A percentile compares a stretch with the other conserved stretches of the same genome.
Conservation (phyloP, 2,797 vertebrate genomes). For the Miichthys miiuy region DNA sequence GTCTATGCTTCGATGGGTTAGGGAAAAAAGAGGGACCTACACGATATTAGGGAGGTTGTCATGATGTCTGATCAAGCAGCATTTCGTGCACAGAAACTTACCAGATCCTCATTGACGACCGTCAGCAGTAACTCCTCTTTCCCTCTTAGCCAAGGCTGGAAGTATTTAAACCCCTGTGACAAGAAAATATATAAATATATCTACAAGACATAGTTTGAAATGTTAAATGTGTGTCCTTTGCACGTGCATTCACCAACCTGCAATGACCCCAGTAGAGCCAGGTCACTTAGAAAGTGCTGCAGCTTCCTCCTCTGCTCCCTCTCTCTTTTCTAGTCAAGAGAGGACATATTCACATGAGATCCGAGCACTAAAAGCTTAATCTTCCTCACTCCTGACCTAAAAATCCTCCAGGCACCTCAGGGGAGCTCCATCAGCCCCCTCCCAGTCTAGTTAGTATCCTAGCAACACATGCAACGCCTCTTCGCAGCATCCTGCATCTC, state of each 20-base stretch:
- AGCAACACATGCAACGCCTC: conserved; percentile 74
- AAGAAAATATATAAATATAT: background rate
- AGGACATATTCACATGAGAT: background rate
- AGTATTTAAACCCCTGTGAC: conserved; percentile 87
- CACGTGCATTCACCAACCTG: conserved; percentile 73
- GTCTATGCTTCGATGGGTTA: too few relatives aligned
- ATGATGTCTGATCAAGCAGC: too few relatives aligned
- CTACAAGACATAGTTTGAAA: background rate
- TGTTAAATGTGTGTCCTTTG: background rate
- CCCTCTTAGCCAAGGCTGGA: conserved; percentile 89
- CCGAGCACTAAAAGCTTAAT: background rate
- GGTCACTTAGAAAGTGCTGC: conserved; percentile 83
- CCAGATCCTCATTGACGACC: conserved; percentile 87
- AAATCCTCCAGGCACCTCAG: background rate
- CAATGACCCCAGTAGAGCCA: conserved; percentile 84
- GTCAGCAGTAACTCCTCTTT: conserved; percentile 88
- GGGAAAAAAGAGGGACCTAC: too few relatives aligned
- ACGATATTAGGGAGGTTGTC: too few relatives aligned
- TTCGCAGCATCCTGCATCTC: conserved; percentile 48
- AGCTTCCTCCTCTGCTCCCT: conserved; percentile 82
- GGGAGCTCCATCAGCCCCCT: conserved; percentile 16
- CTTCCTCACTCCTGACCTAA: background rate
- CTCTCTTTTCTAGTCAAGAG: conserved; percentile 74
- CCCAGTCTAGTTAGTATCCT: conserved; percentile 71
- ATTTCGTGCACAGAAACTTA: conserved; percentile 54